phyloP scores from a whole-genome alignment of 64 coral and sea anemone genomes.

The Actinia equina region DNA sequence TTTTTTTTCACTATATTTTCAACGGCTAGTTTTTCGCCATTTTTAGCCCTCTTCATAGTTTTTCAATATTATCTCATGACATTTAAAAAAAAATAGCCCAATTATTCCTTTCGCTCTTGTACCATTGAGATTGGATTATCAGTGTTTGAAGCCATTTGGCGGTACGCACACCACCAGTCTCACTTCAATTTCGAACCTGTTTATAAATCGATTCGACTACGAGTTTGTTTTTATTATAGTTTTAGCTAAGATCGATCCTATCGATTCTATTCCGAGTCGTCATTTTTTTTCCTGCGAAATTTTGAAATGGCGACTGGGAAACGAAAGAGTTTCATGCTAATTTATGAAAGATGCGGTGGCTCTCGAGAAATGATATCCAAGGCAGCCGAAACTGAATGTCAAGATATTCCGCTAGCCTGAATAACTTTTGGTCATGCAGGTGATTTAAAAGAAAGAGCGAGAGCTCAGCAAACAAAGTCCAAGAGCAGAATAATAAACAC shows the following conservation, averaged over 20 bases:
- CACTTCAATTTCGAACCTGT: background rate
- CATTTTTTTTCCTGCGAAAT: background rate
- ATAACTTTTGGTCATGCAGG: background rate
- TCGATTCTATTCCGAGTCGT: background rate
- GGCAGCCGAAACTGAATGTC: background rate
- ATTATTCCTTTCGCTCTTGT: background rate
- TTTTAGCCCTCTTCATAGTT: background rate
- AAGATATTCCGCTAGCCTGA: background rate
- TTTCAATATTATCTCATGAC: background rate
- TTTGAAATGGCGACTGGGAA: background rate
- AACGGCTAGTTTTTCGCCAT: background rate
- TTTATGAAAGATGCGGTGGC: background rate
- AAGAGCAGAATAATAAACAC: background rate
- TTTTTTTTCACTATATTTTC: background rate
- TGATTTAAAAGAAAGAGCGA: background rate
- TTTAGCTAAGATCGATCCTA: background rate
- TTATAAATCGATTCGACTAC: background rate
- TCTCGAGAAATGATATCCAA: background rate
- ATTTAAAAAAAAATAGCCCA: background rate
- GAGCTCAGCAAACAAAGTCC: background rate
- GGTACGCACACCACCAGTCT: background rate
- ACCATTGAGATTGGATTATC: background rate
- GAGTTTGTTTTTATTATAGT: background rate
- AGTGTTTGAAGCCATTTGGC: background rate
- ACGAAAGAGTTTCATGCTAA: background rate